These are phyloP conservation scores for Rhodophaea formosa DNA, from an alignment of 2,888 invertebrate genomes.

Conservation along the genomic window DNA sequence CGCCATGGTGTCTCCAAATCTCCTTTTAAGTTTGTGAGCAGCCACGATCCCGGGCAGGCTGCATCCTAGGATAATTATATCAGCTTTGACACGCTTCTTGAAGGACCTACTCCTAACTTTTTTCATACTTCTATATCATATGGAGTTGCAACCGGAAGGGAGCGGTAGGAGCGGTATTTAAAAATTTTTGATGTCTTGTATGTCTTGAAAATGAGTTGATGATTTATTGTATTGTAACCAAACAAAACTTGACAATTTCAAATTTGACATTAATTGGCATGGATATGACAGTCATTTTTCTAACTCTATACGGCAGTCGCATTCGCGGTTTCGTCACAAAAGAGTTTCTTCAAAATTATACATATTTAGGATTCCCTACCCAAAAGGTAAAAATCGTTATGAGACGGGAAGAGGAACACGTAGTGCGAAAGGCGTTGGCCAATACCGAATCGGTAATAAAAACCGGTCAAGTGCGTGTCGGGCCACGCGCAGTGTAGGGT, in stretches of 20 bases:
- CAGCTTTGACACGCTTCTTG: conserved; percentile 51
- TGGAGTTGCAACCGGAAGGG: neutral
- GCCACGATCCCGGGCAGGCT: conserved; percentile 69
- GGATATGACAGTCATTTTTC: neutral
- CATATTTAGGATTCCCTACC: too few species aligned
- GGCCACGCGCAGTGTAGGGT: too few species aligned
- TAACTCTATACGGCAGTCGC: neutral
- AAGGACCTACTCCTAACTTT: conserved; percentile 22
- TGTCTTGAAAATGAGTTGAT: neutral
- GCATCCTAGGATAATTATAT: conserved; percentile 70
- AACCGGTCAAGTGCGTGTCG: too few species aligned
- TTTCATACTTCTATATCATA: conserved; percentile 33
- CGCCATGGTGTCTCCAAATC: conserved; percentile 65
- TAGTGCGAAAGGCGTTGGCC: too few species aligned
- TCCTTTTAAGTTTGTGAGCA: conserved; percentile 67
- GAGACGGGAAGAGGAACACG: too few species aligned
- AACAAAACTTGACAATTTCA: neutral
- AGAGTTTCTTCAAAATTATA: too few species aligned
- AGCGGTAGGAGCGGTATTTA: neutral
- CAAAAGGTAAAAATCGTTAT: too few species aligned
- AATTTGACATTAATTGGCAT: neutral
- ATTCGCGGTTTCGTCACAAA: too few species aligned
- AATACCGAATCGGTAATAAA: too few species aligned
- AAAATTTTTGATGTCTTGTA: too few species aligned
- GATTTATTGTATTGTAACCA: neutral